phyloP scores from a whole-genome alignment of 2,113 vertebrate species.

The Hypocryptadius cinnamomeus region DNA sequence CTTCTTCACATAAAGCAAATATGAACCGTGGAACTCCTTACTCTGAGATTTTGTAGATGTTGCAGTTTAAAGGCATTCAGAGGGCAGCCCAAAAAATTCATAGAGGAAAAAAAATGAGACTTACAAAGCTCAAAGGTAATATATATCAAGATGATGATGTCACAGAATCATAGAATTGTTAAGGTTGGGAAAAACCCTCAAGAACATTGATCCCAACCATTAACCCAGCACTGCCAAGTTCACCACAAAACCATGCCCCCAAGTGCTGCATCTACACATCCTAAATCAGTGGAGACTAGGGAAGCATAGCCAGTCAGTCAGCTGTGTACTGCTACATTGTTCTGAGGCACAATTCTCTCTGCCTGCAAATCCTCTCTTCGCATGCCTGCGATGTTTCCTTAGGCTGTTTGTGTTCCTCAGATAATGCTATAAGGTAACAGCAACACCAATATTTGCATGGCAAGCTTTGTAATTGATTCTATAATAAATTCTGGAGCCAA shows the following conservation, averaged over 20 bases:
- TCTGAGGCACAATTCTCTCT: neutral
- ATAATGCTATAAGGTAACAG: neutral
- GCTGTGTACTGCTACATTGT: neutral
- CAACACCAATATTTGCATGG: neutral
- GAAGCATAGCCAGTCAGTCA: neutral
- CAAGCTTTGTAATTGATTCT: neutral
- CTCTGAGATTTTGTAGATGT: neutral
- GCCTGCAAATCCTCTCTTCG: neutral
- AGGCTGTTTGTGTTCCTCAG: neutral
- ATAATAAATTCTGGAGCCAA: neutral
- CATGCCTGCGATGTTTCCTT: neutral
- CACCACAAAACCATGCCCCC: neutral
- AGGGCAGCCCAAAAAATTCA: neutral
- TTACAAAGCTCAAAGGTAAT: neutral
- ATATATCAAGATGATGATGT: neutral
- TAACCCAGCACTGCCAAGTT: neutral
- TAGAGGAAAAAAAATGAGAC: neutral
- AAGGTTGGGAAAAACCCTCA: neutral
- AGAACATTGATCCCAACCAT: neutral
- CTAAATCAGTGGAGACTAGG: neutral
- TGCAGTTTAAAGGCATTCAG: neutral
- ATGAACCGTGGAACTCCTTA: accelerated
- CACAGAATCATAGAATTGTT: neutral
- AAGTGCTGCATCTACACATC: neutral
- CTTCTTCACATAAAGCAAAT: neutral